These are phyloP conservation scores for Drosophila niveifrons DNA, from an alignment of 2,888 invertebrate genomes.

Conservation along the genomic window DNA sequence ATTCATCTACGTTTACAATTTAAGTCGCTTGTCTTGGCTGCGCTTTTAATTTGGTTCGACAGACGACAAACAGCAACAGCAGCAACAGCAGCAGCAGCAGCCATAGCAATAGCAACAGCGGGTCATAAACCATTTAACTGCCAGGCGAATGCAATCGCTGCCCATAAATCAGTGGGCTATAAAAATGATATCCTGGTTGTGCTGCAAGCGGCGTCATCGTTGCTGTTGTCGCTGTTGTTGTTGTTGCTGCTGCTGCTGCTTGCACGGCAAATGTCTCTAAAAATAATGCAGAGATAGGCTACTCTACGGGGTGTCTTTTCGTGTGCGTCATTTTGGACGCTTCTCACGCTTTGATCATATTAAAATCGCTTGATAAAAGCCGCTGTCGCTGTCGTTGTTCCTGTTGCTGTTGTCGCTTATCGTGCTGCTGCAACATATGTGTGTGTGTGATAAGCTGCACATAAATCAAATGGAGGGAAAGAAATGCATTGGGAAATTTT, in stretches of 20 bases:
- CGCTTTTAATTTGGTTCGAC: conserved; percentile 53
- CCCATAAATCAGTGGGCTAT: conserved; percentile 68
- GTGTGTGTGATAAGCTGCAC: conserved; percentile 45
- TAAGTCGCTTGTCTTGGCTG: background rate
- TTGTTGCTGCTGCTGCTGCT: background rate
- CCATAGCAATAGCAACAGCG: conserved; percentile 15
- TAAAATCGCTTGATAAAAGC: conserved; percentile 63
- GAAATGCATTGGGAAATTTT: background rate
- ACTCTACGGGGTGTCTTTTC: conserved; percentile 19
- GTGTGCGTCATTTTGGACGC: conserved; percentile 34
- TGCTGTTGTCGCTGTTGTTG: too few species aligned
- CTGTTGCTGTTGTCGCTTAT: conserved; percentile 48
- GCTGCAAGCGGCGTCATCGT: conserved; percentile 25
- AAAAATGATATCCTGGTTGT: conserved; percentile 57
- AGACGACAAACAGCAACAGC: conserved; percentile 7
- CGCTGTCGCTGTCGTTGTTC: conserved; percentile 37
- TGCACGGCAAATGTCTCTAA: conserved; percentile 36
- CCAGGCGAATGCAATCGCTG: conserved; percentile 68
- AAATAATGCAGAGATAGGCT: conserved; percentile 42
- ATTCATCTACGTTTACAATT: conserved; percentile 23
- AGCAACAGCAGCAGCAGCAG: conserved; percentile 1
- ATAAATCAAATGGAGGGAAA: conserved; percentile 39
- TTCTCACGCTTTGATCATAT: conserved; percentile 56
- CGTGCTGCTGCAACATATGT: conserved; percentile 37
- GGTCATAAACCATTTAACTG: conserved; percentile 64